phyloP scores from a whole-genome alignment of 2,888 invertebrate species.

The Platycnemis pennipes region DNA sequence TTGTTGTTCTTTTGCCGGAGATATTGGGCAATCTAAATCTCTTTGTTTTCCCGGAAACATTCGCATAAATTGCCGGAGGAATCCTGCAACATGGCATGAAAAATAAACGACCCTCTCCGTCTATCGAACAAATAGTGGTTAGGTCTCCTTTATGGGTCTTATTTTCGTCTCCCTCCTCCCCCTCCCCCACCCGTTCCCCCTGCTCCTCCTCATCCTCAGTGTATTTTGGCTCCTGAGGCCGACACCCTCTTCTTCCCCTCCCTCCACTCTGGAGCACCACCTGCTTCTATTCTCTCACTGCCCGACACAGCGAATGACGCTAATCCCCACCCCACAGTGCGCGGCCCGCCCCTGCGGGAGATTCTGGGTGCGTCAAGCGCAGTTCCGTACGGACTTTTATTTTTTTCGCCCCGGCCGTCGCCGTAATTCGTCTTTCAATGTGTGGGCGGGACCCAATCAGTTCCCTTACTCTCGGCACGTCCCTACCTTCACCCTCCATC shows the following conservation, averaged over 20 bases:
- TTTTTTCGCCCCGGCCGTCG: neutral
- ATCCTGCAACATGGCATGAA: conserved; percentile 9
- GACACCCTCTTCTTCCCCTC: neutral
- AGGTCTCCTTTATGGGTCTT: neutral
- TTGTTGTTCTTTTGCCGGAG: neutral
- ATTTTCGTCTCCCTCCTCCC: conserved; percentile 30
- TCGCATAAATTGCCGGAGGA: neutral
- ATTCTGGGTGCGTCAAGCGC: conserved; percentile 50
- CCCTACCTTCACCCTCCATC: neutral
- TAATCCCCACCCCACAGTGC: neutral
- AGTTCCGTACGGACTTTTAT: neutral
- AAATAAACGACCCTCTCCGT: neutral
- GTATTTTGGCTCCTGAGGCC: neutral
- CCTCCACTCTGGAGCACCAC: neutral
- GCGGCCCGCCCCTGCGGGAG: neutral
- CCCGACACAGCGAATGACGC: conserved; percentile 52
- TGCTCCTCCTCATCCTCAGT: neutral
- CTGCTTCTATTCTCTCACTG: conserved; percentile 60
- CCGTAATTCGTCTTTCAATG: conserved; percentile 28
- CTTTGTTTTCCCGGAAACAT: neutral
- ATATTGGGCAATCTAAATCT: neutral
- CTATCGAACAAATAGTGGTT: neutral
- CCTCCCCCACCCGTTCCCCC: neutral
- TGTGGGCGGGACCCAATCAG: neutral
- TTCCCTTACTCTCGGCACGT: neutral